phyloP scores from a whole-genome alignment of 1,140 invertebrate species.

The Dinothrombium tinctorium region DNA sequence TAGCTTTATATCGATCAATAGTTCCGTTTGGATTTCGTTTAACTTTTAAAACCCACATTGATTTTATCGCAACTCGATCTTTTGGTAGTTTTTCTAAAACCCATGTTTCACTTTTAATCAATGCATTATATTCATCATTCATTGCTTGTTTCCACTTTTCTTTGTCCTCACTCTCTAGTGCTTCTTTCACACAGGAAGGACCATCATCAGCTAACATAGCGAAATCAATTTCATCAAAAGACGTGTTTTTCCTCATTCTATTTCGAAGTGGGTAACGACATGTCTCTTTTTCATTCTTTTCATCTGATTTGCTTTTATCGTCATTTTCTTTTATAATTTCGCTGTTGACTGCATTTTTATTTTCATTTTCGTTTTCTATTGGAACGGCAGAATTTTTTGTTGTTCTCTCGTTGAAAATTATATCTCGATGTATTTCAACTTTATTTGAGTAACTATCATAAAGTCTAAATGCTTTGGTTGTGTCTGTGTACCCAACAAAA shows the following conservation, averaged over 20 bases:
- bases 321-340: background rate
- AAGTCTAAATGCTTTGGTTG: slow-evolving; percentile 6
- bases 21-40: slow-evolving; percentile 13
- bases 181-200: slow-evolving; percentile 4
- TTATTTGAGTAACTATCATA: background rate
- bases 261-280: background rate
- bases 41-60: slow-evolving; percentile 10
- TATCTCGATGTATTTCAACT: background rate
- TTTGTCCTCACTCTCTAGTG: slow-evolving; percentile 3
- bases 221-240: background rate
- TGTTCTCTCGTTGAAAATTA: background rate
- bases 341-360: background rate
- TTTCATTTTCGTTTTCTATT: too few relatives aligned
- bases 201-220: background rate
- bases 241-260: background rate
- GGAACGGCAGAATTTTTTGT: too few relatives aligned
- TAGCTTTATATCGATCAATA: slow-evolving; percentile 20
- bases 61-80: background rate
- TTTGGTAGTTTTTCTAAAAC: background rate
- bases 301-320: background rate
- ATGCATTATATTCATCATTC: slow-evolving; percentile 1
- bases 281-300: background rate
- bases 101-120: slow-evolving; percentile 5
- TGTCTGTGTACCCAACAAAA: slow-evolving; percentile 1
- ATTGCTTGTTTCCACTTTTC: slow-evolving; percentile 7